A percentile compares a stretch with the other conserved stretches of the same genome.
phyloP scores from a whole-genome alignment of 2,888 invertebrate genomes.

The Nephrotoma guestfalica region DNA sequence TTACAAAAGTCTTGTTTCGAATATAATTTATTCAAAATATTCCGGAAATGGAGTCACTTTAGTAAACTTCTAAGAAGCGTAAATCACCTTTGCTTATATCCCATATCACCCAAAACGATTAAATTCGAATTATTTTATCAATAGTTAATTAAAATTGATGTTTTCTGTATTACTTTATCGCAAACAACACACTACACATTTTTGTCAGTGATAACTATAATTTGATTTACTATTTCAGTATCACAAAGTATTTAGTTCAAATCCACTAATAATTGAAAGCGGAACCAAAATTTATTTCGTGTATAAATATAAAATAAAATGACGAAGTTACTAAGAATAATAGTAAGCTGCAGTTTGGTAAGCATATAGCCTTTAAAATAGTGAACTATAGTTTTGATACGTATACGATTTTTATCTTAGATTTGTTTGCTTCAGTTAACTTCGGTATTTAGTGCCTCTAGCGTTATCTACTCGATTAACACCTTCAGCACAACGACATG shows the following conservation, averaged over 20 bases:
- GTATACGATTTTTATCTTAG: not conserved
- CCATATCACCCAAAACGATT: not conserved
- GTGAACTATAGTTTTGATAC: not conserved
- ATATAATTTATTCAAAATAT: no score
- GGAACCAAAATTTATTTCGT: not conserved
- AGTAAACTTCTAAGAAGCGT: not conserved
- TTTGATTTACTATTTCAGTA: not conserved
- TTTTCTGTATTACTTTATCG: not conserved
- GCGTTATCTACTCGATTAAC: not conserved
- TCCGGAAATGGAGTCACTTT: no score
- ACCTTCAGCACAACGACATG: conserved; percentile 26
- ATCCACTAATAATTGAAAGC: not conserved
- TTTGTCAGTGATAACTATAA: not conserved
- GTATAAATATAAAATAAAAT: not conserved
- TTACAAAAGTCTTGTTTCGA: no score
- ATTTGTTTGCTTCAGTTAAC: not conserved
- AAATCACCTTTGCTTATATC: not conserved
- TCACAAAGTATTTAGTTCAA: not conserved
- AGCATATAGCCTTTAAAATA: not conserved
- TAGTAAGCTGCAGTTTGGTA: not conserved
- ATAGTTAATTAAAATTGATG: not conserved
- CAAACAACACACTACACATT: not conserved
- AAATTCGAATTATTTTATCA: not conserved
- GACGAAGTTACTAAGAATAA: not conserved
- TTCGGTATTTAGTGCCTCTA: not conserved